Evolutionary conservation across 2,888 invertebrate genomes (phyloP), one percentile per base, ranked within the genome.

Genomic region (Oscheius myriophilus): DNA sequence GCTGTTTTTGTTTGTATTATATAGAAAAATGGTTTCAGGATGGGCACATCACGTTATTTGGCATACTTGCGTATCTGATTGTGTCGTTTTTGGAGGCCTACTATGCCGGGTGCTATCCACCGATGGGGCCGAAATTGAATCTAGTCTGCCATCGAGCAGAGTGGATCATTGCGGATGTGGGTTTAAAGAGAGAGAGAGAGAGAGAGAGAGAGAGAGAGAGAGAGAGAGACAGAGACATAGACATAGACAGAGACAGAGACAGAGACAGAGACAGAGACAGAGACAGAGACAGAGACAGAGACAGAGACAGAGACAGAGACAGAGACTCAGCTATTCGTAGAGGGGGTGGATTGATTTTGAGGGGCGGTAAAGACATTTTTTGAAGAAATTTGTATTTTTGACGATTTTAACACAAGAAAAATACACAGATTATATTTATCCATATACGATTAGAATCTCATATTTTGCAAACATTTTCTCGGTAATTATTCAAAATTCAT

Each of bases 61-160:
- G 78, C 16, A 64, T 75, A 18, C 73, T 84, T 58, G 75, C 76
- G 53, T 82, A 81, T 69, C 52, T 84, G 23, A 53, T 84, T 4
- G 83, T 75, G 7, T 78, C 80, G 9, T 82, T 80, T 57, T 67
- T 84, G 21, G 84, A 84, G 62, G 75, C 84, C n/a, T 84, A 84
- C 64, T 84, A 71, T 64, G 84, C 84, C 4, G 84, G 82, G 2
- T 84, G 84, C 53, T 84, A 84, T 64, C 84, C 84, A 18, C 84
- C 84, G 14, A 78, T 82, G 45, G 84, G 84, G 12, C 70, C 78
- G 4, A 63, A 73, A 33, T 75, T 83, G 57, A 80, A 78, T 58
- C 67, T 80, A 41, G 82, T 84, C 23, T 84, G 84, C 55, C 79
- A 84, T 70, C 70, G 84, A 18, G 73, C 81, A 33, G 84, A 84